These are phyloP conservation scores for Pogonus chalceus DNA, from an alignment of 1,140 invertebrate genomes.

Conservation along the genomic window DNA sequence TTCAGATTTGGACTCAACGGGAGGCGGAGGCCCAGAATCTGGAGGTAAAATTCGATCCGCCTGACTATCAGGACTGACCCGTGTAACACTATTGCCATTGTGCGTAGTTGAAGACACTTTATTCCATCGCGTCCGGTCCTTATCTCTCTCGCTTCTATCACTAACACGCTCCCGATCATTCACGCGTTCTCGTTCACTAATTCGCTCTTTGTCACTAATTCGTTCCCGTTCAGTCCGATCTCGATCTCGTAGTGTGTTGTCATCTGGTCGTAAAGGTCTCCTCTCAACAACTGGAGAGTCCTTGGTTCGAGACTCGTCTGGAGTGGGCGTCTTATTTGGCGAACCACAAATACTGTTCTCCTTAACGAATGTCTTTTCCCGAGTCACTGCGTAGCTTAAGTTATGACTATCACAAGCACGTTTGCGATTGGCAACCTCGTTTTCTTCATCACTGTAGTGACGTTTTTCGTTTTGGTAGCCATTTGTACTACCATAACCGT, in stretches of 20 bases:
- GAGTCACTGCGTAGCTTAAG: conserved; percentile 19
- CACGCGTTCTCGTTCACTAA: not conserved
- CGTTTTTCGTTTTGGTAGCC: conserved; percentile 25
- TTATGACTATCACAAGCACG: conserved; percentile 25
- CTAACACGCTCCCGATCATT: conserved; percentile 10
- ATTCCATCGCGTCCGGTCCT: conserved; percentile 25
- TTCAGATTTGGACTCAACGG: conserved; percentile 26
- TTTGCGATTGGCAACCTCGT: conserved; percentile 19
- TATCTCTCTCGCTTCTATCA: conserved; percentile 19
- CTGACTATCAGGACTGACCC: conserved; percentile 32
- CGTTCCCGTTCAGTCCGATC: not conserved
- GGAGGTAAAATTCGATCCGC: conserved; percentile 23
- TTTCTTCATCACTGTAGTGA: conserved; percentile 31
- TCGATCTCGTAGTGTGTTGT: not conserved
- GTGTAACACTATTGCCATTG: conserved; percentile 16
- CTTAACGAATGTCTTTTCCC: conserved; percentile 18
- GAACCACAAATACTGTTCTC: conserved; percentile 8
- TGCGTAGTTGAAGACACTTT: conserved; percentile 23
- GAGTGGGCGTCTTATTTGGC: conserved; percentile 5
- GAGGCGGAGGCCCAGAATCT: conserved; percentile 15
- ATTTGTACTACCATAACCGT: conserved; percentile 15
- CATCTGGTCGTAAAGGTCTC: not conserved
- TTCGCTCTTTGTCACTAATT: not conserved
- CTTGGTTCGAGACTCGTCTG: not conserved
- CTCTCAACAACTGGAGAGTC: not conserved